Conservation (phyloP, 2,113 vertebrate genomes). For the Aspiorhynchus laticeps region DNA sequence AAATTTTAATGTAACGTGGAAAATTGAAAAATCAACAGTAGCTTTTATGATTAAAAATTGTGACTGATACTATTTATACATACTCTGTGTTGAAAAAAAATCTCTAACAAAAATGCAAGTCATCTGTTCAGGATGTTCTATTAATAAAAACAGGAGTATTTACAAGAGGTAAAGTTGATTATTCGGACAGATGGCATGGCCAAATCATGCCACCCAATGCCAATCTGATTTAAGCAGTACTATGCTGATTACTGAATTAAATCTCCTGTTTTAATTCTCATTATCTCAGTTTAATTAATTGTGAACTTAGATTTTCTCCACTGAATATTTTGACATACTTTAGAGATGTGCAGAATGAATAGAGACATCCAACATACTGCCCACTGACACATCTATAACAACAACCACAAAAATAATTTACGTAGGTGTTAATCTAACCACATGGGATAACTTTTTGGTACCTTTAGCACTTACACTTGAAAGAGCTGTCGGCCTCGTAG, state of each 20-base stretch:
- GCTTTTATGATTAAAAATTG: neutral
- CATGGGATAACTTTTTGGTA: neutral
- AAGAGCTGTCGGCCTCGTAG: neutral
- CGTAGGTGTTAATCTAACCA: neutral
- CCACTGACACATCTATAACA: neutral
- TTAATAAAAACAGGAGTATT: constrained; percentile 11
- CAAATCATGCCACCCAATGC: neutral
- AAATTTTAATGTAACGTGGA: neutral
- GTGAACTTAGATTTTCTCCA: neutral
- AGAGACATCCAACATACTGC: neutral
- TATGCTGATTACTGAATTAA: constrained; percentile 6
- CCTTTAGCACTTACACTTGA: neutral
- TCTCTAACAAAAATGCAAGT: neutral
- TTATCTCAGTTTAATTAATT: no score
- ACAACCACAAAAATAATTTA: neutral
- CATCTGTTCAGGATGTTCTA: neutral
- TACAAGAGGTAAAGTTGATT: neutral
- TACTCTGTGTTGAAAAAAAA: neutral
- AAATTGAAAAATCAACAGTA: neutral
- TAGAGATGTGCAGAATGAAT: neutral
- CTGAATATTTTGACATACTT: neutral
- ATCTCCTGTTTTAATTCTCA: neutral
- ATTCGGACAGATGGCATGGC: neutral
- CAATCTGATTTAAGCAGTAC: constrained; percentile 4
- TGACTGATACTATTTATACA: neutral